Evolutionary conservation across 2,888 invertebrate genomes (phyloP), one percentile per base, ranked within the genome.

Genomic region (Apomyelois bistriatella): DNA sequence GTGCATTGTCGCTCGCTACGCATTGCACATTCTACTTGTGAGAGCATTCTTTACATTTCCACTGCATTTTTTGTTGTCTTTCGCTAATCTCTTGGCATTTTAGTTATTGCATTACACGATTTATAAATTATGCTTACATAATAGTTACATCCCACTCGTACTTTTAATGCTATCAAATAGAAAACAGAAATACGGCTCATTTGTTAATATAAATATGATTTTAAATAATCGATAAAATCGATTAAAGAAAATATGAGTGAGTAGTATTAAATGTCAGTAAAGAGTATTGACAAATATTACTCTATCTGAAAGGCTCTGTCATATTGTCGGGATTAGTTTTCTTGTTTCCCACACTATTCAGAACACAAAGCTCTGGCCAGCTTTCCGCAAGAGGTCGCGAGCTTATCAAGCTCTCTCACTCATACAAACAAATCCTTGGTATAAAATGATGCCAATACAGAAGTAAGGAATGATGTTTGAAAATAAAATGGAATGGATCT

Each of bases 321-420:
- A 46, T 46, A 30, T 16, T 32, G 10, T 1, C 9, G 16, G 5
- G 16, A 46, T 13, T 32, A 46, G 9, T 32, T 46, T 46, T 10
- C 46, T 32, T 46, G 46, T 46, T 46, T 46, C 46, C 32, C 46
- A 46, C 46, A 46, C 13, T 35, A 30, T 43, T 35, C 6, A n/a
- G 46, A 46, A 46, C 35, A 46, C 43, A 46, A 46, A 46, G 46
- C 46, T 15, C 16, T 30, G 46, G 46, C 32, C 46, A 46, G 46
- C 46, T 46, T 46, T 46, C 46, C 46, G 46, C 32, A 16, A 46
- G 10, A 46, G 46, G 46, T 46, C 46, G 46, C 32, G 46, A 46
- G 46, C 32, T 46, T 46, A 46, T 32, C 30, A 30, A 46, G 46
- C 46, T 15, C 43, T 43, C 13, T 30, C 46, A 32, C 15, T 46